Evolutionary conservation across 2,113 vertebrate genomes (phyloP).

Genomic region (Eulemur rufifrons): DNA sequence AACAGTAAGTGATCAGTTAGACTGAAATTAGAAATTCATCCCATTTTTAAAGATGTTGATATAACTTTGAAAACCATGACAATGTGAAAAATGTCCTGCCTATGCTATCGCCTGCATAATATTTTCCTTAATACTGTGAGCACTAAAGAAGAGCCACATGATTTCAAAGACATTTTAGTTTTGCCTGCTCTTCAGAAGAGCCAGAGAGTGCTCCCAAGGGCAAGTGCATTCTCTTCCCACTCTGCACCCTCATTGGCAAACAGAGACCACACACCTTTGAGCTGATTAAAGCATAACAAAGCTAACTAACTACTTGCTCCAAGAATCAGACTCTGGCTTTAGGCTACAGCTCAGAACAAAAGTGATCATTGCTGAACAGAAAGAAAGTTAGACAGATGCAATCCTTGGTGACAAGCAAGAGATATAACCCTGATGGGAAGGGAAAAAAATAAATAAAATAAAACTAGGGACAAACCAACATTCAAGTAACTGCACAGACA

Average conservation of each 20-base stretch:
- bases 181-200: conserved; percentile 24
- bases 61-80: not conserved
- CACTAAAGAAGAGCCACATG: not conserved
- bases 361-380: not conserved
- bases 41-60: not conserved
- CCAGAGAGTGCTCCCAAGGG: not conserved
- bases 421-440: not conserved
- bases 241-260: not conserved
- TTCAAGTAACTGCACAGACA: conserved; percentile 1
- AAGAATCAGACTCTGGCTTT: conserved; percentile 27
- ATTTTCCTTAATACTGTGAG: not conserved
- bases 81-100: not conserved
- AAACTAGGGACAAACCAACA: not conserved
- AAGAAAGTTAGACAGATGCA: conserved; percentile 25
- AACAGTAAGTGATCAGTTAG: not conserved
- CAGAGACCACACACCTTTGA: not conserved
- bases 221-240: not conserved
- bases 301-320: not conserved
- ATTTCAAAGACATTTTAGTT: not conserved
- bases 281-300: conserved; percentile 25
- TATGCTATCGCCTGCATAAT: not conserved
- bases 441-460: not conserved
- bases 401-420: not conserved
- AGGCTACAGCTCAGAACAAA: conserved; percentile 34
- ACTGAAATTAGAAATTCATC: not conserved